Conservation (phyloP, 2,113 vertebrate genomes). For the Sakesphorus luctuosus region DNA sequence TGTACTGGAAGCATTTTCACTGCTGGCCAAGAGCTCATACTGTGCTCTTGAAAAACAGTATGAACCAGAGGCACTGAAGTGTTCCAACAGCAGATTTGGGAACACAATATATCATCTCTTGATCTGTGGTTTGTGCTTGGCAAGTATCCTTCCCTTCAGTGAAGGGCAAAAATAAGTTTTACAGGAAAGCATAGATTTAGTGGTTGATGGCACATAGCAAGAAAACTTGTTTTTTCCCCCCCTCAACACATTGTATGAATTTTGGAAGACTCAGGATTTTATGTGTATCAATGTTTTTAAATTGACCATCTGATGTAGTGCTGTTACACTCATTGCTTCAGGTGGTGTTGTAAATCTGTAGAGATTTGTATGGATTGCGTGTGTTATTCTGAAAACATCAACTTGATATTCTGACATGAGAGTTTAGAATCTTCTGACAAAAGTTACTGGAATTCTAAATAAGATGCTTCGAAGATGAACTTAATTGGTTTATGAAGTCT, state of each 20-base stretch:
- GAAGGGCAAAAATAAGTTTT: constrained; percentile 16
- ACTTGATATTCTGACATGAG: background rate
- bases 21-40: background rate
- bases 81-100: background rate
- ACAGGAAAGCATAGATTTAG: background rate
- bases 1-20: background rate
- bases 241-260: rapidly evolving
- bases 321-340: background rate
- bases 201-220: background rate
- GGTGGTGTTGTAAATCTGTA: background rate
- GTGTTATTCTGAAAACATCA: background rate
- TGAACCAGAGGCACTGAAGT: background rate
- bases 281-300: background rate
- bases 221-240: background rate
- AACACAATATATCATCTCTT: background rate
- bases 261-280: background rate
- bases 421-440: background rate
- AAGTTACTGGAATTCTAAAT: background rate
- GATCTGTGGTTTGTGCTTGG: constrained; percentile 15
- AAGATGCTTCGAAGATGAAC: background rate
- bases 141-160: background rate
- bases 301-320: background rate
- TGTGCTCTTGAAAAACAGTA: background rate
- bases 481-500: background rate
- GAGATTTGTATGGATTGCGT: background rate